phyloP scores from a whole-genome alignment of 2,888 invertebrate genomes.

The Sepiola atlantica region DNA sequence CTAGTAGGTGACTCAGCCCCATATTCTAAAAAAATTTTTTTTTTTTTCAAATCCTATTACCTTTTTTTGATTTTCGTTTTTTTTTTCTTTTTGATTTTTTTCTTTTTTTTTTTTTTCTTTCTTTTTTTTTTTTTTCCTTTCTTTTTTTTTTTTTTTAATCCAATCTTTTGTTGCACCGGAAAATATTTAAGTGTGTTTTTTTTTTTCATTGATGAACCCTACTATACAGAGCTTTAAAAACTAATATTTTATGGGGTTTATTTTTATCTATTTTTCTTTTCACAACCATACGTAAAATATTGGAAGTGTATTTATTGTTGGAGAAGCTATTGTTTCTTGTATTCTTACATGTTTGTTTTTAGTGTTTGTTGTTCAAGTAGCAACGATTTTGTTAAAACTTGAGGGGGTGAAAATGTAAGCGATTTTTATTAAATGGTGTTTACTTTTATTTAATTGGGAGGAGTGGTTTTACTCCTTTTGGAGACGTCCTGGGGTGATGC shows the following conservation, averaged over 20 bases:
- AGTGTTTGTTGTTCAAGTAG: neutral
- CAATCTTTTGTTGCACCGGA: neutral
- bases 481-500: neutral
- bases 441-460: neutral
- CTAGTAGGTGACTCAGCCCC: slow-evolving; percentile 43
- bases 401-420: neutral
- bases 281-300: neutral
- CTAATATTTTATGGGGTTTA: neutral
- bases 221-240: neutral
- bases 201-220: neutral
- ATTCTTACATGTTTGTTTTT: slow-evolving; percentile 3
- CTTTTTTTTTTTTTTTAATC: neutral
- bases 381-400: neutral
- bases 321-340: neutral
- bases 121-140: neutral
- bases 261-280: neutral
- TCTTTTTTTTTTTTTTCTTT: neutral
- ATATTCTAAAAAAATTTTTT: slow-evolving; percentile 14
- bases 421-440: neutral
- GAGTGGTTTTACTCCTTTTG: neutral
- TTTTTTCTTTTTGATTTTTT: neutral
- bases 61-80: too few relatives aligned
- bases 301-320: neutral
- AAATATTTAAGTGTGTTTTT: neutral
- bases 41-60: neutral